Evolutionary conservation across 92 coral and sea anemone genomes (phyloP).

Genomic region (Pocillopora meandrina): DNA sequence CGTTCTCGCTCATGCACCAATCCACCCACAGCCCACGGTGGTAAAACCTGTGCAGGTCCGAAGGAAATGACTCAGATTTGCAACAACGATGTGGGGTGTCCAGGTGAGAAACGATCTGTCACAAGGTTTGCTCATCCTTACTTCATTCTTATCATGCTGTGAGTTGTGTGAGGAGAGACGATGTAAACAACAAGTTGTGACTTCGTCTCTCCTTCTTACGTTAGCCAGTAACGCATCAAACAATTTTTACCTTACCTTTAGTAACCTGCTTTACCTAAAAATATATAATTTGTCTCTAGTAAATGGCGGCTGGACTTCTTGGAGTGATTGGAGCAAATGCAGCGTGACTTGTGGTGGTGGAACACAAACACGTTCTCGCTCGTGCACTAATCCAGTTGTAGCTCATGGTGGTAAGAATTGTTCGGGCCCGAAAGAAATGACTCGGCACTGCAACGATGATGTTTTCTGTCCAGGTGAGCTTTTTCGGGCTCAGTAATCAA

Average conservation of each 20-base stretch:
- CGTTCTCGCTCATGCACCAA: constrained; percentile 23
- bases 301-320: constrained; percentile 18
- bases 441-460: constrained; percentile 2
- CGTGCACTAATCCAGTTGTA: constrained; percentile 21
- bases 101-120: neutral
- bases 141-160: too few relatives aligned
- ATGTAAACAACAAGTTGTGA: too few relatives aligned
- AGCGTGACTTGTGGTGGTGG: constrained; percentile 19
- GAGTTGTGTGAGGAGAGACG: too few relatives aligned
- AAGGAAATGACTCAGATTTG: neutral
- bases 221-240: neutral
- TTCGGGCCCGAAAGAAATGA: neutral
- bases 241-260: neutral
- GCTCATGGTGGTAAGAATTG: constrained; percentile 25
- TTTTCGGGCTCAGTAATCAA: neutral
- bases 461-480: constrained; percentile 14
- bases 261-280: neutral
- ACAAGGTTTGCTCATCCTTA: too few relatives aligned
- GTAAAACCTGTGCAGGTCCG: neutral
- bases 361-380: constrained; percentile 14
- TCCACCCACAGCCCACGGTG: constrained; percentile 17
- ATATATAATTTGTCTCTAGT: neutral
- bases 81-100: constrained; percentile 4
- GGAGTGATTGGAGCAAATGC: constrained; percentile 11
- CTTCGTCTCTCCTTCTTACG: too few relatives aligned